Conservation (phyloP, 2,888 invertebrate genomes). For the Fabriciana adippe region DNA sequence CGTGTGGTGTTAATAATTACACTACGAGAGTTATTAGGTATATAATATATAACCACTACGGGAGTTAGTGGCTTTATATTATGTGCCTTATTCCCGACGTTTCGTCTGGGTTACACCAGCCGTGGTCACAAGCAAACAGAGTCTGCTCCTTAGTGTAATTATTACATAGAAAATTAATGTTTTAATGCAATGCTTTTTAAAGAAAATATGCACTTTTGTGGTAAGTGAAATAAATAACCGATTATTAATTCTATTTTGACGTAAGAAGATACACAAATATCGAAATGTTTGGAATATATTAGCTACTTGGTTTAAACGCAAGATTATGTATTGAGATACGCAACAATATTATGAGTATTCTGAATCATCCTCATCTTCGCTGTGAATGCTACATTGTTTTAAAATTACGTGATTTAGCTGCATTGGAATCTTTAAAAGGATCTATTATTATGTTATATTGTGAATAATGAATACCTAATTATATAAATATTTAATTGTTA, state of each 20-base stretch:
- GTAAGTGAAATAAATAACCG: background rate
- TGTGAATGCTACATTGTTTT: constrained; percentile 7
- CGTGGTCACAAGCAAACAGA: too few species aligned
- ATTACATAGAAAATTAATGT: too few species aligned
- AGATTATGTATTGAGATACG: constrained; percentile 21
- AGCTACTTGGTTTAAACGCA: constrained; percentile 9
- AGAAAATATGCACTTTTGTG: background rate
- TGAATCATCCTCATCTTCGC: constrained; percentile 13
- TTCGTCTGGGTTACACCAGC: too few species aligned
- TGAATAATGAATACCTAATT: background rate
- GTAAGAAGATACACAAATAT: constrained; percentile 3
- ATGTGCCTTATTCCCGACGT: too few species aligned
- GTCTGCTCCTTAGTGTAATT: too few species aligned
- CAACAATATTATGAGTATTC: constrained; percentile 14
- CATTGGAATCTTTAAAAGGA: background rate
- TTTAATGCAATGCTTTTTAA: too few species aligned
- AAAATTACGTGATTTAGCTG: background rate
- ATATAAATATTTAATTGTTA: background rate
- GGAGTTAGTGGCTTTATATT: too few species aligned
- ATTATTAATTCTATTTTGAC: background rate
- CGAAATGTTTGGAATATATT: constrained; percentile 12
- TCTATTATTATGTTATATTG: background rate
- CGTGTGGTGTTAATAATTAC: too few species aligned
- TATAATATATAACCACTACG: too few species aligned
- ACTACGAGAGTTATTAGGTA: too few species aligned